Evolutionary conservation across 2,113 vertebrate species (phyloP).

Genomic region (Limnothrissa miodon): DNA sequence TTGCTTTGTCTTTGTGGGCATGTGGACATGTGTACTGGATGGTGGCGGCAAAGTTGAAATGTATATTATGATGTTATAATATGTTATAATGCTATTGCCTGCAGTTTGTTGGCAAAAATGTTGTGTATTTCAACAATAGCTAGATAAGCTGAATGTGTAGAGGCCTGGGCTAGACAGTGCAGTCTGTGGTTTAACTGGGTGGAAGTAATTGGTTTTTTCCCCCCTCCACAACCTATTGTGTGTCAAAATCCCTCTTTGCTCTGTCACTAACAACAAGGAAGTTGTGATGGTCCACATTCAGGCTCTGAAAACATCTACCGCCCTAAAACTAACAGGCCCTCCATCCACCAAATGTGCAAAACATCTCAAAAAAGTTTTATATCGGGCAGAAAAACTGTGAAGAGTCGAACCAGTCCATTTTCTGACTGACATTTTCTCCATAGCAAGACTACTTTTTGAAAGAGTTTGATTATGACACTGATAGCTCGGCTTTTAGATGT

Average conservation of each 20-base stretch:
- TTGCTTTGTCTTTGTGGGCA: not conserved
- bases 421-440: too few relatives aligned
- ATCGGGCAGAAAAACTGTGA: too few relatives aligned
- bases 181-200: constrained; percentile 63
- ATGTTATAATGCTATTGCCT: not conserved
- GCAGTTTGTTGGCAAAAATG: not conserved
- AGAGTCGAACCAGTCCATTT: too few relatives aligned
- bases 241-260: constrained; percentile 66
- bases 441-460: too few relatives aligned
- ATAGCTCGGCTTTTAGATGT: too few relatives aligned
- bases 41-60: not conserved
- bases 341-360: constrained; percentile 31
- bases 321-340: not conserved
- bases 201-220: constrained; percentile 67
- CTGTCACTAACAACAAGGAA: constrained; percentile 69
- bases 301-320: constrained; percentile 51
- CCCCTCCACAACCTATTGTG: constrained; percentile 59
- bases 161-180: constrained; percentile 51
- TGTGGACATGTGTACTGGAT: not conserved
- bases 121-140: not conserved
- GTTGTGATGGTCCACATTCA: constrained; percentile 60
- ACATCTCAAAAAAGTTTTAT: too few relatives aligned
- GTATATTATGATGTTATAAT: too few relatives aligned
- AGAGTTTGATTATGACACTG: too few relatives aligned
- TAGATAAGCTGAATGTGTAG: not conserved